phyloP scores from a whole-genome alignment of 2,888 invertebrate species.

The Digitonthophagus gazella region DNA sequence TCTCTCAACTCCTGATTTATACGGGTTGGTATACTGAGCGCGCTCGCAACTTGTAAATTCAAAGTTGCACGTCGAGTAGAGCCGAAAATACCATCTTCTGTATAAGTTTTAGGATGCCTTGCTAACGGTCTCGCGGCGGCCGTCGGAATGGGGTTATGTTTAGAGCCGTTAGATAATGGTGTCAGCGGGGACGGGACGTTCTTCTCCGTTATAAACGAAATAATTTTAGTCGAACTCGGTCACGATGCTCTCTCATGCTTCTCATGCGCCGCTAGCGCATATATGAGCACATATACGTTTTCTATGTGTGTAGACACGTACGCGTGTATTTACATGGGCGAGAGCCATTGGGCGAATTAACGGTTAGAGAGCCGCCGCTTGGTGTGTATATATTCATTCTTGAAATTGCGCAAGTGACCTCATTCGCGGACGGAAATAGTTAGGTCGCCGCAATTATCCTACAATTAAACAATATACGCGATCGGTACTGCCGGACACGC shows the following conservation, averaged over 20 bases:
- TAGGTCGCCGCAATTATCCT: conserved; percentile 31
- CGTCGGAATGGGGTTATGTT: neutral
- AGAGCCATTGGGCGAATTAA: neutral
- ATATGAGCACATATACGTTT: neutral
- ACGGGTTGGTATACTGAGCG: no score
- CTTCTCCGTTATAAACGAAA: neutral
- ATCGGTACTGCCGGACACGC: neutral
- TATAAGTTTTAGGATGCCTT: neutral
- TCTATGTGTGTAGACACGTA: neutral
- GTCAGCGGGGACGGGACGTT: neutral
- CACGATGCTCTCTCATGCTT: neutral
- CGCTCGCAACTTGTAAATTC: no score
- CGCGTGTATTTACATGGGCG: neutral
- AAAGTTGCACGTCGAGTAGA: no score
- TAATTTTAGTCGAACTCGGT: conserved; percentile 6
- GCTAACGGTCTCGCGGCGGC: neutral
- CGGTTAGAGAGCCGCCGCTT: conserved; percentile 30
- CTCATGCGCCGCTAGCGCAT: neutral
- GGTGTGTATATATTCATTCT: conserved; percentile 35
- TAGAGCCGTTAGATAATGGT: neutral
- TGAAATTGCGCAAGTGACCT: conserved; percentile 38
- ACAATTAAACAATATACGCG: conserved; percentile 2
- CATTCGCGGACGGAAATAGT: conserved; percentile 36
- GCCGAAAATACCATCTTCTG: neutral
- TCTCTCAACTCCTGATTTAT: no score